Percentiles rank a stretch among this genome's conserved stretches.
These are phyloP conservation scores for Bicyclus anynana DNA, from an alignment of 1,140 invertebrate genomes.

Conservation along the genomic window DNA sequence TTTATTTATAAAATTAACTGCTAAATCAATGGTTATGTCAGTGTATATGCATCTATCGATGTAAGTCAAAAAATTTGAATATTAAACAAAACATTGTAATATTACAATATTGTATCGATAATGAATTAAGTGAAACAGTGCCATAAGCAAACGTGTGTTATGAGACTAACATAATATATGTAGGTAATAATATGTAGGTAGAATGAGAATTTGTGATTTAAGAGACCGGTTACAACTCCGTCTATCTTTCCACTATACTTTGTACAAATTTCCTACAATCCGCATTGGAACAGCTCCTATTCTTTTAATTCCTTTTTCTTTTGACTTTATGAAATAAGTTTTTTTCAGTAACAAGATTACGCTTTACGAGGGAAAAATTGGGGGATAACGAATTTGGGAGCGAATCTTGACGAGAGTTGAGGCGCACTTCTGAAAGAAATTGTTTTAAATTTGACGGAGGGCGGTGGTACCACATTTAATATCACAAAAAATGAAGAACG, in stretches of 20 bases:
- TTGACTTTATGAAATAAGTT: constrained; percentile 67
- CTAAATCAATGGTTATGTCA: no score
- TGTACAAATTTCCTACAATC: constrained; percentile 23
- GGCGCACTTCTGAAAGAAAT: not conserved
- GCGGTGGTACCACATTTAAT: not conserved
- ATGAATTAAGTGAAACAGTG: no score
- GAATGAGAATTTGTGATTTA: no score
- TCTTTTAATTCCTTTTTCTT: constrained; percentile 48
- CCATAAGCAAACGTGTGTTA: no score
- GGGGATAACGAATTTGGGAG: constrained; percentile 11
- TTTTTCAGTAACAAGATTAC: constrained; percentile 66
- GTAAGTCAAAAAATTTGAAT: no score
- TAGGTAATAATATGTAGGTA: no score
- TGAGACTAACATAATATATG: no score
- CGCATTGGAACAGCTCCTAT: constrained; percentile 21
- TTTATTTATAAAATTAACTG: no score
- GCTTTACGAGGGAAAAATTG: constrained; percentile 63
- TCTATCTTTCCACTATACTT: not conserved
- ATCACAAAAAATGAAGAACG: not conserved
- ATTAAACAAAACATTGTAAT: no score
- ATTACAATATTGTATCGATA: no score
- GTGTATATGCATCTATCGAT: no score
- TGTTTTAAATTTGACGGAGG: constrained; percentile 1
- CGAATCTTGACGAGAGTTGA: not conserved
- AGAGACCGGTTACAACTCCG: no score